These are phyloP conservation scores for Castor canadensis DNA, from an alignment of 2,113 vertebrate genomes.

Conservation along the genomic window DNA sequence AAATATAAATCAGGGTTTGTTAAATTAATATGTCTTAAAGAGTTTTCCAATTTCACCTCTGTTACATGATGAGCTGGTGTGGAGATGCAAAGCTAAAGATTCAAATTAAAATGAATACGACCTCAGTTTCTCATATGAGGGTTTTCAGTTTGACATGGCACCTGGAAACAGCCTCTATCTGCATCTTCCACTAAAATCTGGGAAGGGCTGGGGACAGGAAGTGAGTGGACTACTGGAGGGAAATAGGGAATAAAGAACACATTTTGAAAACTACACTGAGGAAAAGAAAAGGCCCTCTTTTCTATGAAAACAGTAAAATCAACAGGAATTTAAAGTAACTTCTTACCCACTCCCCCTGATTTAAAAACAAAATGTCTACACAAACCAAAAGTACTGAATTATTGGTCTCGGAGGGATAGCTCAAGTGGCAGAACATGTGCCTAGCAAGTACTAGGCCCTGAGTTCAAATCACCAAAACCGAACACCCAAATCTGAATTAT, in stretches of 20 bases:
- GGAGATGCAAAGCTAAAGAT: constrained; percentile 36
- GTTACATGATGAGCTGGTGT: neutral
- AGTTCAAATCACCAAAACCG: no score
- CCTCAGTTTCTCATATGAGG: neutral
- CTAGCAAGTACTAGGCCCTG: no score
- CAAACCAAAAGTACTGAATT: neutral
- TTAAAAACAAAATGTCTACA: neutral
- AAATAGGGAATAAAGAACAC: neutral
- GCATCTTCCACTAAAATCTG: neutral
- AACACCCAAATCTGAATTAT: neutral
- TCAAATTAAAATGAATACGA: constrained; percentile 42
- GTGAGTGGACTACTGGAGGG: neutral
- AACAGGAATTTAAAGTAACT: neutral
- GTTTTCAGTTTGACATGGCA: neutral
- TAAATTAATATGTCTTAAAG: neutral
- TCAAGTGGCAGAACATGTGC: no score
- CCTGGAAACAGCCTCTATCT: neutral
- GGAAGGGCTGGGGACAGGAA: neutral
- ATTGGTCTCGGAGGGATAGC: no score
- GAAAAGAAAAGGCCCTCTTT: neutral
- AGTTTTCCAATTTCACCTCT: constrained; percentile 46
- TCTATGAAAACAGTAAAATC: neutral
- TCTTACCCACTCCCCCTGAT: neutral
- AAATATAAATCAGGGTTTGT: constrained; percentile 38
- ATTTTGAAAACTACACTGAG: neutral